Conservation (phyloP, 2,888 invertebrate species). For the Lepeophtheirus nordmannii region DNA sequence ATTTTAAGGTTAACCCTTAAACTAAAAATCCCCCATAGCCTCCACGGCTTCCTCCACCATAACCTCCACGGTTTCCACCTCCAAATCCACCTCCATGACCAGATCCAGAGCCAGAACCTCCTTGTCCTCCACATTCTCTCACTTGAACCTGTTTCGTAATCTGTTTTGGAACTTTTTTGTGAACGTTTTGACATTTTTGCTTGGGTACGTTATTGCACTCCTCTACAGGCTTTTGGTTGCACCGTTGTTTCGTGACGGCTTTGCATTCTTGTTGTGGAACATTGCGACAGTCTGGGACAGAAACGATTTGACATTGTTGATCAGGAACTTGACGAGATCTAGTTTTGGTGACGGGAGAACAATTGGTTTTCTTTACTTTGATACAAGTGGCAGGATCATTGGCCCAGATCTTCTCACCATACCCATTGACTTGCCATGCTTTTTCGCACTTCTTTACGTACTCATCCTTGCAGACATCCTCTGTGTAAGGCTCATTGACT, state of each 20-base stretch:
- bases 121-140: background rate
- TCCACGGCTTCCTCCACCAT: background rate
- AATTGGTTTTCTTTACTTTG: conserved; percentile 7
- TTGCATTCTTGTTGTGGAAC: conserved; percentile 12
- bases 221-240: background rate
- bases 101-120: background rate
- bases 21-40: no score
- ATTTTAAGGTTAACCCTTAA: no score
- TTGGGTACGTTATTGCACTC: conserved; percentile 13
- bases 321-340: background rate
- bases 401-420: conserved; percentile 7
- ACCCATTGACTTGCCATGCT: conserved; percentile 10
- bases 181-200: conserved; percentile 1
- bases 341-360: background rate
- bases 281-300: conserved; percentile 6
- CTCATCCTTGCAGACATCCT: conserved; percentile 11
- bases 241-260: conserved; percentile 1
- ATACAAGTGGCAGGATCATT: conserved; percentile 7
- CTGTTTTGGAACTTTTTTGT: background rate
- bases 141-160: background rate
- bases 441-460: conserved; percentile 9
- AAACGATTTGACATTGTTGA: background rate
- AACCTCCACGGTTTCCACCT: background rate
- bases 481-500: conserved; percentile 2
- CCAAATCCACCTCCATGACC: background rate